phyloP scores from a whole-genome alignment of 2,888 invertebrate genomes.

The Onthophagus sagittarius region DNA sequence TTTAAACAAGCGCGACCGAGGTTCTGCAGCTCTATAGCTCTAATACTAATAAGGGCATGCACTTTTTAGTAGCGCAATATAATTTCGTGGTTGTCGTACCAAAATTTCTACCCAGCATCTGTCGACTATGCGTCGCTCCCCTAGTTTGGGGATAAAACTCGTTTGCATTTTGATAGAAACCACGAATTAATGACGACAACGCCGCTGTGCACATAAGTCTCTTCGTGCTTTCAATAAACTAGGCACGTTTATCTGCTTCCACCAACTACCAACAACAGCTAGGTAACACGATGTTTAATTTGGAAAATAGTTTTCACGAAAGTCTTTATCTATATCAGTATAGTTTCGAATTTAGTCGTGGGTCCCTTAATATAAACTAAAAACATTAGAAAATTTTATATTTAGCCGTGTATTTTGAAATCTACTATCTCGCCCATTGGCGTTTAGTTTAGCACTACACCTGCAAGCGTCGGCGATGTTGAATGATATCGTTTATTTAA shows the following conservation, averaged over 20 bases:
- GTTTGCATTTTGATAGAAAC: slow-evolving; percentile 11
- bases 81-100: neutral
- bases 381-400: too few species aligned
- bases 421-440: too few species aligned
- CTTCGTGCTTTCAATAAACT: neutral
- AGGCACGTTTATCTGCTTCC: neutral
- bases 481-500: too few species aligned
- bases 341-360: neutral
- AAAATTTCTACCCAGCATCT: neutral
- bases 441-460: too few species aligned
- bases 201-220: neutral
- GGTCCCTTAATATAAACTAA: too few species aligned
- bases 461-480: too few species aligned
- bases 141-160: neutral
- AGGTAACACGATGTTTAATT: neutral
- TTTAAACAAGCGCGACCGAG: neutral
- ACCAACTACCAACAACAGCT: neutral
- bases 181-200: neutral
- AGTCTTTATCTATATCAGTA: neutral
- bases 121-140: neutral
- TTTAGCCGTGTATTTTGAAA: too few species aligned
- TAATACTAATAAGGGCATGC: slow-evolving; percentile 2
- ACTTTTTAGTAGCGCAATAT: slow-evolving; percentile 3
- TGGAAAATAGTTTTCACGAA: neutral
- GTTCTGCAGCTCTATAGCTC: neutral